phyloP scores from a whole-genome alignment of 2,888 invertebrate species.

The Eupithecia inturbata region DNA sequence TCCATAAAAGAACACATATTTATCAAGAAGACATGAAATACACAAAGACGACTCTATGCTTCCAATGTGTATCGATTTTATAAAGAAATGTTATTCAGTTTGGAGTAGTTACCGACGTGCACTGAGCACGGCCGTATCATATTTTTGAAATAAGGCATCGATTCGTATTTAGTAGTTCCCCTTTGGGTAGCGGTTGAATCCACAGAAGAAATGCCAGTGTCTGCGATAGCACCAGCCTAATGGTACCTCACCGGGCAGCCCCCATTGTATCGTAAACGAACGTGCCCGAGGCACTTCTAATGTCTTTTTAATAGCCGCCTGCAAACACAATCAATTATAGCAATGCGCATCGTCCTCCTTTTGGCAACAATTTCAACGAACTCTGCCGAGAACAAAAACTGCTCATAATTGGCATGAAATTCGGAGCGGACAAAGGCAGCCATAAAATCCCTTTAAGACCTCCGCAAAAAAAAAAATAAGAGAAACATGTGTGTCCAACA shows the following conservation, averaged over 20 bases:
- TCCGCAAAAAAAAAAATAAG: conserved; percentile 53
- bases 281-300: conserved; percentile 52
- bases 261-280: conserved; percentile 39
- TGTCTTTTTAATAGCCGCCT: conserved; percentile 59
- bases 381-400: conserved; percentile 45
- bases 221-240: conserved; percentile 22
- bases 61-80: neutral
- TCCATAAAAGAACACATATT: conserved; percentile 7
- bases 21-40: conserved; percentile 3
- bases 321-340: conserved; percentile 55
- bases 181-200: conserved; percentile 4
- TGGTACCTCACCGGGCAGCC: conserved; percentile 20
- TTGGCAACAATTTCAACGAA: conserved; percentile 49
- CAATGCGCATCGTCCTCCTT: conserved; percentile 44
- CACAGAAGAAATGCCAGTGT: conserved; percentile 16
- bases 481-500: conserved; percentile 59
- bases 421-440: conserved; percentile 41
- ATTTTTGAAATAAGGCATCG: conserved; percentile 35
- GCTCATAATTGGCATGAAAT: conserved; percentile 51
- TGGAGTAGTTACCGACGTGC: neutral
- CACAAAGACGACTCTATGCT: neutral
- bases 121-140: conserved; percentile 18
- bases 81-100: neutral
- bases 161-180: conserved; percentile 38
- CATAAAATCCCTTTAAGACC: conserved; percentile 31